phyloP scores from a whole-genome alignment of 1,140 invertebrate species.

The Solen grandis region DNA sequence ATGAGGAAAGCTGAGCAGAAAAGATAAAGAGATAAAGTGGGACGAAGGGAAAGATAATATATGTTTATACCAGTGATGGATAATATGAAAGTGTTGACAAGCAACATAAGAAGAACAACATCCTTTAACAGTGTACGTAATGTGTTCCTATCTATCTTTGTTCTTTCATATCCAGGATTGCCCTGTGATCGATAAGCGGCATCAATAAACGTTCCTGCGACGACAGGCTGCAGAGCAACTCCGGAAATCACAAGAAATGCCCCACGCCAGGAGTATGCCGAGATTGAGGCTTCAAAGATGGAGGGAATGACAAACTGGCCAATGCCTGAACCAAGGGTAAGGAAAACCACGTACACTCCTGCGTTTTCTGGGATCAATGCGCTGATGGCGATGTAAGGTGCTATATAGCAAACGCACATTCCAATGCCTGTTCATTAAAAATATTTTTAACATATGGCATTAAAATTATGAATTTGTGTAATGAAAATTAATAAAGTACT shows the following conservation, averaged over 20 bases:
- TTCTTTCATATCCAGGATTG: neutral
- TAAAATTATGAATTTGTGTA: neutral
- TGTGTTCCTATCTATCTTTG: neutral
- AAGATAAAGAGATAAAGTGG: neutral
- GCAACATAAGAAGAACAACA: neutral
- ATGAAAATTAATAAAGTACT: neutral
- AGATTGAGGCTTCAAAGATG: conserved; percentile 6
- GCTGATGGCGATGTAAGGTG: neutral
- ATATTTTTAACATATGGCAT: no score
- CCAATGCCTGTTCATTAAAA: conserved; percentile 25
- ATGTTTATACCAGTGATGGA: conserved; percentile 13
- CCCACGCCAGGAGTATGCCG: conserved; percentile 4
- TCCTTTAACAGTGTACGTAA: neutral
- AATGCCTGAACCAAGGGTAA: conserved; percentile 10
- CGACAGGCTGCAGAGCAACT: neutral
- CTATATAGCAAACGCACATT: conserved; percentile 22
- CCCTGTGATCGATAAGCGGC: no score
- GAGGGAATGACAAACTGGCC: conserved; percentile 15
- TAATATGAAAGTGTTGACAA: neutral
- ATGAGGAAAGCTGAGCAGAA: neutral
- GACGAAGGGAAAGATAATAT: no score
- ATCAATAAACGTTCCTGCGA: neutral
- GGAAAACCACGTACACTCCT: neutral
- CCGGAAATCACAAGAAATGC: conserved; percentile 14
- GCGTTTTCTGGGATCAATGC: conserved; percentile 13